phyloP scores from a whole-genome alignment of 2,113 vertebrate species.

The Brachypodius melanocephalos region DNA sequence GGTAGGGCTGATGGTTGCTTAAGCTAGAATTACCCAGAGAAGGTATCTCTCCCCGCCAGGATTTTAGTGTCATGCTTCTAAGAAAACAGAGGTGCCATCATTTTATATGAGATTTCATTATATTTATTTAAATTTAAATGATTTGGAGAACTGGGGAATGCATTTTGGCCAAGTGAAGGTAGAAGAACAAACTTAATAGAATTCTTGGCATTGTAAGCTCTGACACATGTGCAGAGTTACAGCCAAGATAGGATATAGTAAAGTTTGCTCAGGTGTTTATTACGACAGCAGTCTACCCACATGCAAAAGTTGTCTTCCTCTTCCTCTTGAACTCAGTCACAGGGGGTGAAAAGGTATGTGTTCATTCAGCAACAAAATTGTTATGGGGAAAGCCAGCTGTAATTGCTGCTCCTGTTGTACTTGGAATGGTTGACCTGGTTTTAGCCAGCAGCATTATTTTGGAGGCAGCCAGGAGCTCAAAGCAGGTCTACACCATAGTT shows the following conservation, averaged over 20 bases:
- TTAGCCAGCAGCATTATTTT: background rate
- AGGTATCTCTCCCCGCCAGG: background rate
- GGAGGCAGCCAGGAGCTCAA: background rate
- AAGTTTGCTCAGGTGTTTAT: slow-evolving; percentile 37
- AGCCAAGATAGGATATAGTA: background rate
- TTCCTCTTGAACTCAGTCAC: background rate
- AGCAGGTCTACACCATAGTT: background rate
- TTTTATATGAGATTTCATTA: background rate
- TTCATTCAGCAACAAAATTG: background rate
- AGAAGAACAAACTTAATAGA: background rate
- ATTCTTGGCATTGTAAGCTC: background rate
- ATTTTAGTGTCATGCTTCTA: background rate
- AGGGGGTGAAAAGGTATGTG: background rate
- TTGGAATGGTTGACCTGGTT: background rate
- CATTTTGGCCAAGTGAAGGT: background rate
- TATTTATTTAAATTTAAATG: background rate
- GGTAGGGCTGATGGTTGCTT: background rate
- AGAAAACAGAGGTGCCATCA: background rate
- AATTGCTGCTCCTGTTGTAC: background rate
- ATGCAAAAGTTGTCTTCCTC: background rate
- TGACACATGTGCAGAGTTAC: background rate
- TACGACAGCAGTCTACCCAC: background rate
- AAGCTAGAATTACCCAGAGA: background rate
- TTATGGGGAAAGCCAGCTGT: background rate
- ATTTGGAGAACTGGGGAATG: background rate